A percentile compares a stretch with the other conserved stretches of the same genome.
These are phyloP conservation scores for Pogonomyrmex barbatus DNA, from an alignment of 1,140 invertebrate species.

Conservation along the genomic window DNA sequence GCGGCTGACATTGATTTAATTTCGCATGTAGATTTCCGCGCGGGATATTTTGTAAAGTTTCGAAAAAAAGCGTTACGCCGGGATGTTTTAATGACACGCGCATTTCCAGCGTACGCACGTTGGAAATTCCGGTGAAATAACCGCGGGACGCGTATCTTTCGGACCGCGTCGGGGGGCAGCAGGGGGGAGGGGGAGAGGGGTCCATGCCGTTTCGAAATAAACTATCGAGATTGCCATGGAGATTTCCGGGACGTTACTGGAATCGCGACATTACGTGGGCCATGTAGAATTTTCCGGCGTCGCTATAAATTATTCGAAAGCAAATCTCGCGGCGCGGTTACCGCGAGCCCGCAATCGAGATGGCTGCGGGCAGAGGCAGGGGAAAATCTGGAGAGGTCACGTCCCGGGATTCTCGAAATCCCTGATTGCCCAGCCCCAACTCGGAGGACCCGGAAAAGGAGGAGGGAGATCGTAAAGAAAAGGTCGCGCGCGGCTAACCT, in stretches of 20 bases:
- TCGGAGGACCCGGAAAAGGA: background rate
- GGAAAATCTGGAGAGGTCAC: constrained; percentile 33
- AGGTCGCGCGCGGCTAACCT: constrained; percentile 32
- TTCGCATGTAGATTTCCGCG: constrained; percentile 15
- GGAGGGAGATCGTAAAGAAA: constrained; percentile 5
- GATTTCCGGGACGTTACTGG: constrained; percentile 19
- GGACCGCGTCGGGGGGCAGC: background rate
- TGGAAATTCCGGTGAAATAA: constrained; percentile 18
- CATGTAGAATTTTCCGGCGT: constrained; percentile 23
- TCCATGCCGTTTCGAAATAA: constrained; percentile 12
- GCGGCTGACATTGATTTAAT: constrained; percentile 48
- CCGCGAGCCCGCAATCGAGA: background rate
- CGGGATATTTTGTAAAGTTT: constrained; percentile 18
- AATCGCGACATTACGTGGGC: constrained; percentile 1
- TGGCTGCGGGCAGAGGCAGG: background rate
- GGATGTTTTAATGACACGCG: constrained; percentile 30
- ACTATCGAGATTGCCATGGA: constrained; percentile 28
- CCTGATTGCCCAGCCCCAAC: constrained; percentile 24
- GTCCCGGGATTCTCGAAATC: constrained; percentile 31
- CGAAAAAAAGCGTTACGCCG: constrained; percentile 18
- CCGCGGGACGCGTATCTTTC: background rate
- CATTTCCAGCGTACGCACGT: background rate
- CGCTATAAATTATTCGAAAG: constrained; percentile 47
- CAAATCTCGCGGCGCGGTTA: background rate
- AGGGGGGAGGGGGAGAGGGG: background rate